phyloP scores from a whole-genome alignment of 2,113 vertebrate species.

The Gadus macrocephalus region DNA sequence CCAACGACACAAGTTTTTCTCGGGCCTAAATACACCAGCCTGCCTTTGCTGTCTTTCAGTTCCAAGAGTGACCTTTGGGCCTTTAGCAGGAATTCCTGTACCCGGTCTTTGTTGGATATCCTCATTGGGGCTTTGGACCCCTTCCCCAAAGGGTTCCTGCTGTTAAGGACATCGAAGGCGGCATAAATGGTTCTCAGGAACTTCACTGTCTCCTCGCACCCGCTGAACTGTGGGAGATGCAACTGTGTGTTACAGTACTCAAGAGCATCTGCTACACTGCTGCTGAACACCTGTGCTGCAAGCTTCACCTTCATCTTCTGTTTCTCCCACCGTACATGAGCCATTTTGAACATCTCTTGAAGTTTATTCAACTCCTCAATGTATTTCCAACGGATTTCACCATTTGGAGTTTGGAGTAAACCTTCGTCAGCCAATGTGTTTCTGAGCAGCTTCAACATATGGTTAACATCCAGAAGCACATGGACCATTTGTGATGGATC shows the following conservation, averaged over 20 bases:
- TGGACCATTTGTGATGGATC: background rate
- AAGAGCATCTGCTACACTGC: conserved; percentile 14
- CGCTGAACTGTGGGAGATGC: conserved; percentile 6
- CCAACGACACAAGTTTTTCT: background rate
- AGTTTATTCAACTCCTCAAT: conserved; percentile 15
- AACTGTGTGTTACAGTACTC: conserved; percentile 15
- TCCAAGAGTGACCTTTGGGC: background rate
- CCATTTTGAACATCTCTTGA: conserved; percentile 16
- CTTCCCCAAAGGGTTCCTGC: background rate
- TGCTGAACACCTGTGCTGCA: conserved; percentile 17
- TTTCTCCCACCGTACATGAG: conserved; percentile 11
- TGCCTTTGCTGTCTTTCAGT: background rate
- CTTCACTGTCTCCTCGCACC: conserved; percentile 7
- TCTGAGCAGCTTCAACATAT: conserved; percentile 12
- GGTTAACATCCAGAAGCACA: conserved; percentile 10
- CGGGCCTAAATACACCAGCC: background rate
- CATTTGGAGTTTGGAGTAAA: background rate
- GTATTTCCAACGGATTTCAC: conserved; percentile 3
- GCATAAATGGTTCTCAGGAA: conserved; percentile 13
- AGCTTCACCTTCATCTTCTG: conserved; percentile 21
- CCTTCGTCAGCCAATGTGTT: background rate
- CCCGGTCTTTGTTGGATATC: background rate
- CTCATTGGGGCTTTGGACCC: background rate
- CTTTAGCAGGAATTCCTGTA: background rate
- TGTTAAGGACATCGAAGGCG: background rate